A percentile compares a stretch with the other conserved stretches of the same genome.
Evolutionary conservation across 37 sponge, comb jelly and placozoan species (phyloP).

Genomic region (Tethya wilhelma): DNA sequence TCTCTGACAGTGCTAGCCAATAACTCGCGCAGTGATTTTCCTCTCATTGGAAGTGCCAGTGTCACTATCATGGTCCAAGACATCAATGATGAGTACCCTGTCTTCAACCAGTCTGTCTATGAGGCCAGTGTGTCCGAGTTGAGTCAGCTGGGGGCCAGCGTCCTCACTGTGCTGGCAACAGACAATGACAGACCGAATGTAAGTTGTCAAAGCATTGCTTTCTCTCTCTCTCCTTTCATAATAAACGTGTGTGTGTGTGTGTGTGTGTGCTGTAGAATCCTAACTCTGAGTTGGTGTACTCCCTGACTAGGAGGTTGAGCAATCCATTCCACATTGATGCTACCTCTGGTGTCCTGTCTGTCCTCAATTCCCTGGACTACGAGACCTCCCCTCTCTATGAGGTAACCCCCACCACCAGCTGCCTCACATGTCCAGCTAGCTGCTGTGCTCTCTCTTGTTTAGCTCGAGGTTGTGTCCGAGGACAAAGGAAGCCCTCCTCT

Average conservation of each 20-base stretch:
- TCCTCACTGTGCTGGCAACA: slow-evolving; percentile 34
- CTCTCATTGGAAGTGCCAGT: background rate
- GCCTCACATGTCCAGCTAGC: background rate
- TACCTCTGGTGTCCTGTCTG: slow-evolving; percentile 21
- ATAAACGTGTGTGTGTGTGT: background rate
- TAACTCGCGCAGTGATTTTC: slow-evolving; percentile 19
- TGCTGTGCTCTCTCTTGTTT: background rate
- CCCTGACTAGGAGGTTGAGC: background rate
- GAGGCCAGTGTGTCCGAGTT: slow-evolving; percentile 14
- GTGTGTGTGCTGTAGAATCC: slow-evolving; percentile 16
- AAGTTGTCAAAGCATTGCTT: slow-evolving; percentile 1
- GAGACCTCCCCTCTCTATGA: slow-evolving; percentile 15
- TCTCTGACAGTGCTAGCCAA: slow-evolving; percentile 41
- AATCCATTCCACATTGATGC: slow-evolving; percentile 42
- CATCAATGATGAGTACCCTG: slow-evolving; percentile 38
- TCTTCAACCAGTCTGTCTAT: slow-evolving; percentile 16
- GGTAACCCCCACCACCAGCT: background rate
- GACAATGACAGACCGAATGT: slow-evolving; percentile 45
- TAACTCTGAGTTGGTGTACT: slow-evolving; percentile 45
- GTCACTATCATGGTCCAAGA: slow-evolving; percentile 30
- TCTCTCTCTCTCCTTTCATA: background rate
- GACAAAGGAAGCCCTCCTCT: slow-evolving; percentile 33
- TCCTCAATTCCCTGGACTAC: slow-evolving; percentile 32
- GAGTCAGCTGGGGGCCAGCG: background rate
- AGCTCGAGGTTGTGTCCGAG: slow-evolving; percentile 30